phyloP scores from a whole-genome alignment of 2,888 invertebrate species.

The Dicyrtoma fusca region DNA sequence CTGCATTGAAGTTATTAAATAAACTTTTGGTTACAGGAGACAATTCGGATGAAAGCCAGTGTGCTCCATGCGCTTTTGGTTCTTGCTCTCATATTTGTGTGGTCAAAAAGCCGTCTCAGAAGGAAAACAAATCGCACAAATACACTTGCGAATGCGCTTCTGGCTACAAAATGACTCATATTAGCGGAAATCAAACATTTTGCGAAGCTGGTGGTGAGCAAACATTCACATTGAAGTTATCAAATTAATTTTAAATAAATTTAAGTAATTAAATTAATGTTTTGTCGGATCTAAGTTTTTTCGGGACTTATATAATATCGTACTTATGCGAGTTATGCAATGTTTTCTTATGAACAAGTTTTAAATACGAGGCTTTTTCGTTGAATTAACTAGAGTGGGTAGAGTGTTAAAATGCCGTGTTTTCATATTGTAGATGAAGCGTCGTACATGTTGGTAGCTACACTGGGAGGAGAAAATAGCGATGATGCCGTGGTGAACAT shows the following conservation, averaged over 20 bases:
- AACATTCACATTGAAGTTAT: constrained; percentile 59
- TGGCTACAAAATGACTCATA: constrained; percentile 63
- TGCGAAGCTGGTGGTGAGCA: constrained; percentile 62
- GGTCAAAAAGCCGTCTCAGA: constrained; percentile 63
- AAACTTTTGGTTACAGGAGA: constrained; percentile 15
- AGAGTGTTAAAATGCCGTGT: not conserved
- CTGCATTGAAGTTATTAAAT: not conserved
- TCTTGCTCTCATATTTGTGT: constrained; percentile 79
- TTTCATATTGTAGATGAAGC: constrained; percentile 63
- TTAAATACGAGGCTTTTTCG: no score
- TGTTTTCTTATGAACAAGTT: no score
- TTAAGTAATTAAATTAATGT: no score
- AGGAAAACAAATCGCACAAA: constrained; percentile 47
- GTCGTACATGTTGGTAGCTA: constrained; percentile 69
- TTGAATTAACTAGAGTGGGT: no score
- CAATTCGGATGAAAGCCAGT: constrained; percentile 61
- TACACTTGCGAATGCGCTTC: constrained; percentile 68
- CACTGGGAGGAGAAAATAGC: constrained; percentile 61
- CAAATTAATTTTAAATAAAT: not conserved
- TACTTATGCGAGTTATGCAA: no score
- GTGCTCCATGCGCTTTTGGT: constrained; percentile 68
- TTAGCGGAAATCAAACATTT: constrained; percentile 56
- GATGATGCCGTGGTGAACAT: constrained; percentile 60
- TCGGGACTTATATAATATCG: no score
- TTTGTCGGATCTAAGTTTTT: no score